Base-by-base conservation (phyloP, 2,113 vertebrate genomes). In the Python bivittatus region DNA sequence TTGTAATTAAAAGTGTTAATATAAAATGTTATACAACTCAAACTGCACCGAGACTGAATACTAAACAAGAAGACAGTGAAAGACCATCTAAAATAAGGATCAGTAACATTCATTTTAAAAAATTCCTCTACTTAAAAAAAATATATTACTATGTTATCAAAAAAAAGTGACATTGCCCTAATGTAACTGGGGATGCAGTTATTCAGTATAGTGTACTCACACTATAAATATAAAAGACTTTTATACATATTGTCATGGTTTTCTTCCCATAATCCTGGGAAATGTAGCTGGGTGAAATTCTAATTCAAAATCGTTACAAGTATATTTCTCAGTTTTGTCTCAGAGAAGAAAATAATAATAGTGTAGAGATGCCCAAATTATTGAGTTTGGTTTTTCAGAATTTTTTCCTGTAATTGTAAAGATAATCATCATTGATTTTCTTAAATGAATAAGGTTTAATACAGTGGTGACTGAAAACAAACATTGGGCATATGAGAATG, bases 21-120 rank as follows among this genome's bases (percentile, higher is more conserved):
- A 79, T 13, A 93, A 92, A 90, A 84, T 3, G 33, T 87, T n/a
- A n/a, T n/a, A n/a, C n/a, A n/a, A 87, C 64, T 84, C 44, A 91
- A 42, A 64, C n/a, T 25, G 13, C 0, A 79, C 3, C 22, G 10
- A 27, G 1, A 9, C 10, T 91, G 57, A 54, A 95, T 92, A 84
- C 27, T 1, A 91, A 91, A n/a, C 5, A 3, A 38, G 64, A 90
- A 79, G n/a, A 29, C 88, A 89, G 42, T 44, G 10, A 22, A 58
- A 52, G 20, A 22, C 17, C 17, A 33, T 22, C 61, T 72, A 4
- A 72, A 53, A 68, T 23, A 53, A 9, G 9, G 4, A 64, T 64
- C 29, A 52, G 33, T 25, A 72, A 33, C 1, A 79, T 13, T 17
- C 11, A 38, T 83, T 79, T 57, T 83, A 4, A 42, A 6, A 90